Percentiles rank a stretch among this genome's conserved stretches.
phyloP scores from a whole-genome alignment of 1,140 invertebrate genomes.

The Lethrus apterus region DNA sequence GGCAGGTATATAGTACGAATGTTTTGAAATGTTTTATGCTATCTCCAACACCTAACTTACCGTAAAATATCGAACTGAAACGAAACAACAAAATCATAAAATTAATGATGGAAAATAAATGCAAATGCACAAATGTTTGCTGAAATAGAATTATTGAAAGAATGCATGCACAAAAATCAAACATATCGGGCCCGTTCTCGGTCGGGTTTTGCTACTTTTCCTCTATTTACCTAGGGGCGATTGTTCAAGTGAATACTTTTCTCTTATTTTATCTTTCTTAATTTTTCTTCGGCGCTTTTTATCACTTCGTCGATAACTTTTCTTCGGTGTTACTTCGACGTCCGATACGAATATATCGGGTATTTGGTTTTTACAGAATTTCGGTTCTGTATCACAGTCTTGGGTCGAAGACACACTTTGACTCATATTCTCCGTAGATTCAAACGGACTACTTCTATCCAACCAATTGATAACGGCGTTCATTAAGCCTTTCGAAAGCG shows the following conservation, averaged over 20 bases:
- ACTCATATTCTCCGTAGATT: constrained; percentile 26
- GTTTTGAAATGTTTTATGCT: constrained; percentile 7
- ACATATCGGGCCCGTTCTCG: constrained; percentile 36
- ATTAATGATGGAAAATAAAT: constrained; percentile 6
- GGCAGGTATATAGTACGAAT: constrained; percentile 19
- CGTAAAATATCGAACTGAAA: constrained; percentile 16
- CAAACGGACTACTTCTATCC: constrained; percentile 28
- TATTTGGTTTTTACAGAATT: constrained; percentile 15
- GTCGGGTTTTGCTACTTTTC: constrained; percentile 12
- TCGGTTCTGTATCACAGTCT: constrained; percentile 6
- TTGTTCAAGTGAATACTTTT: constrained; percentile 19
- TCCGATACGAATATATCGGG: constrained; percentile 27
- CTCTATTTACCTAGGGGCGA: constrained; percentile 29
- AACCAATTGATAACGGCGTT: constrained; percentile 37
- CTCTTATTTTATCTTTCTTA: constrained; percentile 13
- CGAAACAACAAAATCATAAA: constrained; percentile 5
- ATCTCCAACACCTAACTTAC: constrained; percentile 27
- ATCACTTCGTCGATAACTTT: too few relatives aligned
- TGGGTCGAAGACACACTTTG: constrained; percentile 10
- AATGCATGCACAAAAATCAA: constrained; percentile 31
- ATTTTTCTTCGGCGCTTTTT: constrained; percentile 8
- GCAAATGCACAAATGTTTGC: constrained; percentile 13
- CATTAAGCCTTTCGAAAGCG: constrained; percentile 32
- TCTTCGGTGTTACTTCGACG: constrained; percentile 20
- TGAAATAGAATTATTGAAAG: constrained; percentile 4